A percentile compares a stretch with the other conserved stretches of the same genome.
Evolutionary conservation across 1,140 invertebrate species (phyloP).

Genomic region (Pseudomyrmex concolor): DNA sequence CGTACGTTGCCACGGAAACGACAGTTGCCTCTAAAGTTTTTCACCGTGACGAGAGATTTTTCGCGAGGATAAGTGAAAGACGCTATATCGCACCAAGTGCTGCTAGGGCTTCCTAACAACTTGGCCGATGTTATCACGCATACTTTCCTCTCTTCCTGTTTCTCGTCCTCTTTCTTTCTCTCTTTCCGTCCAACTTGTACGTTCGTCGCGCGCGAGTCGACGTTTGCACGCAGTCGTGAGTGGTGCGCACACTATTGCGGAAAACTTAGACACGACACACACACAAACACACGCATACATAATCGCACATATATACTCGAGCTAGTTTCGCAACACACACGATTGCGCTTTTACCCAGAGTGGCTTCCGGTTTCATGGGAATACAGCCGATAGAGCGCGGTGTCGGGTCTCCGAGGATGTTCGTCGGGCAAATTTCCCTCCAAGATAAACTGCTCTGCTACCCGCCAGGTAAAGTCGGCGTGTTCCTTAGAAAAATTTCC

Average conservation of each 20-base stretch:
- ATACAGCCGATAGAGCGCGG: constrained; percentile 61
- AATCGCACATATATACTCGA: not conserved
- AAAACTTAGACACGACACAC: constrained; percentile 34
- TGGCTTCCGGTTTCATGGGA: constrained; percentile 55
- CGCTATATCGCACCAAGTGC: constrained; percentile 61
- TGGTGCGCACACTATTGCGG: not conserved
- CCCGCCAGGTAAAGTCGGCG: constrained; percentile 33
- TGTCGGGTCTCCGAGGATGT: constrained; percentile 44
- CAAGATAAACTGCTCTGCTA: constrained; percentile 61
- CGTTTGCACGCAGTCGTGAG: not conserved
- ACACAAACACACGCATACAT: not conserved
- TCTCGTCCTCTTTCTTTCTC: not conserved
- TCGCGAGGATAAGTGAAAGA: constrained; percentile 65
- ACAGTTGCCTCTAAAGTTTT: constrained; percentile 69
- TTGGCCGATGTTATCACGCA: constrained; percentile 55
- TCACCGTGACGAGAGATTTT: constrained; percentile 65
- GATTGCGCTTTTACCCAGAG: constrained; percentile 43
- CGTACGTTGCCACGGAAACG: constrained; percentile 69
- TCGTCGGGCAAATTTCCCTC: constrained; percentile 48
- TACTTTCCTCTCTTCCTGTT: not conserved
- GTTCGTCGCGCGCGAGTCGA: not conserved
- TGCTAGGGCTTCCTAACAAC: constrained; percentile 63
- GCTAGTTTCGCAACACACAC: constrained; percentile 48
- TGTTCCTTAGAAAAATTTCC: constrained; percentile 63
- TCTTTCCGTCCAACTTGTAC: not conserved